Evolutionary conservation across 2,113 vertebrate genomes (phyloP), one percentile per base, ranked within the genome.

Genomic region (Conger conger): DNA sequence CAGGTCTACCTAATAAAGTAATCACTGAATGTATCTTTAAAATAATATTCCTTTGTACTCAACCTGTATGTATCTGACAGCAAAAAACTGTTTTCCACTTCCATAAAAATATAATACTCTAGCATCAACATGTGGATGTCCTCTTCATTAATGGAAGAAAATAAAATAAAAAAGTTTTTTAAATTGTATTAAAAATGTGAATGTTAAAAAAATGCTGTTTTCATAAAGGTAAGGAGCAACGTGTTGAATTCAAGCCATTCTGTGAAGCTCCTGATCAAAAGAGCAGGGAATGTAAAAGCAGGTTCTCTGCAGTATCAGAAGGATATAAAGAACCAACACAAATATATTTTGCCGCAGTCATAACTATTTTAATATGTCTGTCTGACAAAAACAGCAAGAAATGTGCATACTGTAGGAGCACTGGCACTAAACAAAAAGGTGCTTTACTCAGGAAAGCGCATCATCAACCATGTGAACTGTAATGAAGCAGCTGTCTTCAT

Each of bases 351-450:
- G 23, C 23, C 4, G 57, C 57, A 63, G 18, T 63, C 18, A 27
- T 50, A 27, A 23, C 57, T 63, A 4, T 73, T 73, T 73, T 73
- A 5, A 73, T 33, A 11, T 73, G 27, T 73, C n/a, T 73, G 9
- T 73, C 86, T 42, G 30, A n/a, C n/a, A n/a, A n/a, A n/a, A n/a
- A n/a, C n/a, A n/a, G n/a, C n/a, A n/a, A n/a, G n/a, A 50, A 80
- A 77, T 78, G 45, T 88, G 88, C 87, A 83, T 40, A 76, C 63
- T 60, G 36, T 13, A 63, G 18, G 1, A 50, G 57, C 23, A 30
- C 68, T 73, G 68, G 68, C 23, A 63, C 45, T 50, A 63, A 73
- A n/a, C 27, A 73, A 73, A 73, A 73, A 30, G 9, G n/a, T 11
- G 27, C 68, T 33, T 73, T 33, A 13, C n/a, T 73, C 68, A 73